These are phyloP conservation scores for Rhaphigaster nebulosa DNA, from an alignment of 2,888 invertebrate genomes.

Conservation along the genomic window DNA sequence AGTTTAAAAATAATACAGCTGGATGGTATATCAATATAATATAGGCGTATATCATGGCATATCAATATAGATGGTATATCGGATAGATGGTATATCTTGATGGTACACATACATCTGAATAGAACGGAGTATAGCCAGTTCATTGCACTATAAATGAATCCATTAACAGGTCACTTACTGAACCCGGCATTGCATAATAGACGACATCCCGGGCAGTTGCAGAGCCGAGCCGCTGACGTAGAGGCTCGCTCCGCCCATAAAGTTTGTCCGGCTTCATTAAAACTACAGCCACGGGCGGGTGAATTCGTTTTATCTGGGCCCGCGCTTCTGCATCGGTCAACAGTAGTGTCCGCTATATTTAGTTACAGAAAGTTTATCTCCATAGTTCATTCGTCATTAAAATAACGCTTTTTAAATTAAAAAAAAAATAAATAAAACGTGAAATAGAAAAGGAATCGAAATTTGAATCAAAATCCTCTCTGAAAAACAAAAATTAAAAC, in stretches of 20 bases:
- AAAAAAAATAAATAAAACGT: no score
- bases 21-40: no score
- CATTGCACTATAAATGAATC: conserved; percentile 11
- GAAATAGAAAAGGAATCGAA: no score
- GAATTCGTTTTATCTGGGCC: background rate
- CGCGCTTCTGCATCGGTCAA: background rate
- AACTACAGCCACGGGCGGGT: conserved; percentile 2
- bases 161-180: background rate
- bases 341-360: background rate
- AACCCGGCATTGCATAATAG: background rate
- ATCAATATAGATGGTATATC: no score
- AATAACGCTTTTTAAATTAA: background rate
- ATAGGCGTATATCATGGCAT: no score
- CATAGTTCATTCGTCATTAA: background rate
- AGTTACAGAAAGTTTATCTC: background rate
- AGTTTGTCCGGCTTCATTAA: conserved; percentile 17
- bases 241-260: background rate
- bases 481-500: no score
- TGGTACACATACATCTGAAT: background rate
- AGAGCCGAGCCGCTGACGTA: background rate
- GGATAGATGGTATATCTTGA: background rate
- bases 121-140: background rate
- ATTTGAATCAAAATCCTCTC: no score
- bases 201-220: background rate
- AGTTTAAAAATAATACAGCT: no score